Base-by-base conservation (phyloP, 1,140 invertebrate genomes). In the Neotoxoptera formosana region DNA sequence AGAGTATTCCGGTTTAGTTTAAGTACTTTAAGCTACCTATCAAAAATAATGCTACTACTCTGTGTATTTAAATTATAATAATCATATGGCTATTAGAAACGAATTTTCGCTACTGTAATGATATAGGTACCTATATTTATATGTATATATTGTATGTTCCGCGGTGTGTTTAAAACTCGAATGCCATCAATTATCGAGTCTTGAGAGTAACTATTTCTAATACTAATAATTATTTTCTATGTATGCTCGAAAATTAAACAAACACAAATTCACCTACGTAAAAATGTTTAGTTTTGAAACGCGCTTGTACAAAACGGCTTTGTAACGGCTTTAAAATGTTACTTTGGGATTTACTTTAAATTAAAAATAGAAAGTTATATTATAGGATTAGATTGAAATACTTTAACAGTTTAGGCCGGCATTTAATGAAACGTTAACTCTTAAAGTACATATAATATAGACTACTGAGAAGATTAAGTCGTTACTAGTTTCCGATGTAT, bases 301-400 rank as follows among this genome's bases (percentile, higher is more conserved):
- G 48, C 11, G 8, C 53, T 89, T 51, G n/a, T 47, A 87, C n/a
- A 30, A 25, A 25, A 41, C 20, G 87, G 20, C n/a, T 89, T 53
- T 34, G 20, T 21, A 8, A n/a, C n/a, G n/a, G n/a, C 20, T 51
- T 53, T 34, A 36, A 53, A 23, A 34, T 23, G 21, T 89, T 53
- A 23, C 48, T 34, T 9, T 25, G 34, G 34, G 88, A 89, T 89
- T 56, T 36, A 53, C 53, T 89, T 89, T 36, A 36, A 56, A 89
- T 56, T 53, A 53, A 89, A 89, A 89, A 89, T 89, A 89, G 88
- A 89, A 89, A 56, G 88, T 56, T 53, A 48, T 48, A 47, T 7
- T 48, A 47, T 7, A 89, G 51, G 88, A 89, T 89, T 36, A 89
- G 88, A 89, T 41, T 20, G 48, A 89, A 89, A 53, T 56, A 56